These are phyloP conservation scores for Neoaliturus tenellus DNA, from an alignment of 2,888 invertebrate species.

Conservation along the genomic window DNA sequence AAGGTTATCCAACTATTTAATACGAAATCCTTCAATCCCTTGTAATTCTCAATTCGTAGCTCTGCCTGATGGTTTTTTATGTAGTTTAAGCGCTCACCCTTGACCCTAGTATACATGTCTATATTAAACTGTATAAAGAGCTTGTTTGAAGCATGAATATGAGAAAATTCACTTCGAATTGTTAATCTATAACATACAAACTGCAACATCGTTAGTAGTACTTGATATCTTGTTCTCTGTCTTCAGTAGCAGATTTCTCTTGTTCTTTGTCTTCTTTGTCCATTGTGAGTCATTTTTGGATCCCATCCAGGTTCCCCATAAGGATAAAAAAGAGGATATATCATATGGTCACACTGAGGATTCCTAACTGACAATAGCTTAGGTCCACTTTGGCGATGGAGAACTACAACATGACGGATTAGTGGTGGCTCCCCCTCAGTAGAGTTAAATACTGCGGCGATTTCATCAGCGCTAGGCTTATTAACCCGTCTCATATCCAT, in stretches of 20 bases:
- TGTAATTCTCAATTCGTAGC: constrained; percentile 1
- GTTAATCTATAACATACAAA: constrained; percentile 20
- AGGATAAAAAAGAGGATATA: constrained; percentile 19
- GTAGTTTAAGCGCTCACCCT: background rate
- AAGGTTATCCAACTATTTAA: background rate
- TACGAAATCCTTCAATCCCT: constrained; percentile 11
- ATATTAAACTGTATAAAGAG: constrained; percentile 5
- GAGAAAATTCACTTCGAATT: background rate
- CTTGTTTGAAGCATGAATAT: constrained; percentile 29
- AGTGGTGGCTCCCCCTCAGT: background rate
- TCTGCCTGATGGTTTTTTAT: background rate
- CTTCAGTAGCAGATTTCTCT: no score
- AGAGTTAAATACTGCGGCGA: constrained; percentile 1
- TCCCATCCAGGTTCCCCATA: constrained; percentile 37
- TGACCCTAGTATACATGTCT: constrained; percentile 10
- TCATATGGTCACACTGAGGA: constrained; percentile 15
- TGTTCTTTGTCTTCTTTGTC: background rate
- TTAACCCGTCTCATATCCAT: constrained; percentile 18
- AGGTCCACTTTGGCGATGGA: background rate
- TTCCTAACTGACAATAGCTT: background rate
- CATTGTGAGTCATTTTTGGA: constrained; percentile 25
- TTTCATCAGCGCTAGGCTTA: constrained; percentile 22
- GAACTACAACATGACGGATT: background rate
- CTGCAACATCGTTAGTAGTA: constrained; percentile 8
- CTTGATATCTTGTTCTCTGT: no score